phyloP scores from a whole-genome alignment of 2,888 invertebrate genomes.

The Oxycera nigricornis region DNA sequence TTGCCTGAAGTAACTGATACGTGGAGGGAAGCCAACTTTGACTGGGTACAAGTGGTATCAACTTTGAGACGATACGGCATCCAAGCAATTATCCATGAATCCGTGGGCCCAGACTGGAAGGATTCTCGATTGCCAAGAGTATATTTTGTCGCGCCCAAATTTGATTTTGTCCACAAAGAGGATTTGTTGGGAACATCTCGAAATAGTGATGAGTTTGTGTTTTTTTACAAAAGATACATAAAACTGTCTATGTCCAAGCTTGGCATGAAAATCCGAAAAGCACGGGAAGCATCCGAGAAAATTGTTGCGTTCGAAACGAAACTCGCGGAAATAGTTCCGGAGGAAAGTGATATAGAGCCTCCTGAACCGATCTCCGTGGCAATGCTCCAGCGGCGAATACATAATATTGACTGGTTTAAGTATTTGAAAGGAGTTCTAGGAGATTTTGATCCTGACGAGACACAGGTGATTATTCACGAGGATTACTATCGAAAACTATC shows the following conservation, averaged over 20 bases:
- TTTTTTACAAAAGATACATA: conserved; percentile 31
- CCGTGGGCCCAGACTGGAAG: background rate
- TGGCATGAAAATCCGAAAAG: background rate
- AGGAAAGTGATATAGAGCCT: conserved; percentile 67
- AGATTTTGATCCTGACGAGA: background rate
- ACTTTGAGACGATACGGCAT: background rate
- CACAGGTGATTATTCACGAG: background rate
- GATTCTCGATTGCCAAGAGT: background rate
- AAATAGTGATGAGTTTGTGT: conserved; percentile 18
- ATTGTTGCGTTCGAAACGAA: conserved; percentile 46
- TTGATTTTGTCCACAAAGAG: conserved; percentile 5
- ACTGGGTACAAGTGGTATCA: conserved; percentile 6
- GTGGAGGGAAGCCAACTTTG: background rate
- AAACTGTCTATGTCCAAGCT: background rate
- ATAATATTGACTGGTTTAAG: conserved; percentile 69
- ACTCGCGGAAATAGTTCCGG: conserved; percentile 72
- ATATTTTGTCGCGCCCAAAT: conserved; percentile 4
- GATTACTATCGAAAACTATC: conserved; percentile 20
- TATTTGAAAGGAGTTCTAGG: background rate
- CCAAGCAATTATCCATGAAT: background rate
- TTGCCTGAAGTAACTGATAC: background rate
- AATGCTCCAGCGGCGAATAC: conserved; percentile 69
- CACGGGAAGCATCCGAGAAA: background rate
- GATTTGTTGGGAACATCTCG: conserved; percentile 25
- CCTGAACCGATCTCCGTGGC: conserved; percentile 69